phyloP scores from a whole-genome alignment of 2,888 invertebrate genomes.

The Timandra comae region DNA sequence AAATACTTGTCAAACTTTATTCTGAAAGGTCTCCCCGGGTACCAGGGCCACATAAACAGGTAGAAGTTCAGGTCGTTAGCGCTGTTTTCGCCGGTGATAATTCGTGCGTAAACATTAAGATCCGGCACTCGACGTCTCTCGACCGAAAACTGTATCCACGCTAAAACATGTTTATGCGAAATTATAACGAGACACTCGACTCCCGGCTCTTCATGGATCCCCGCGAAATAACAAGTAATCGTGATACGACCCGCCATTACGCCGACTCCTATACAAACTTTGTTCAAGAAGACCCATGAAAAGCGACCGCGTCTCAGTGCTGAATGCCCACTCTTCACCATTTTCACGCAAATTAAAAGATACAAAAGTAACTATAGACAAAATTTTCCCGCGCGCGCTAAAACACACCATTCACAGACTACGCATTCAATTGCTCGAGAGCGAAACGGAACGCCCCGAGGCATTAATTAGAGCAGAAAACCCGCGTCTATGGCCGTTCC shows the following conservation, averaged over 20 bases:
- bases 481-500: conserved; percentile 64
- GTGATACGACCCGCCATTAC: conserved; percentile 38
- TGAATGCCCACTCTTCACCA: conserved; percentile 60
- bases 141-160: conserved; percentile 34
- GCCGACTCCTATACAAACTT: conserved; percentile 38
- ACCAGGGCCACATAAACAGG: conserved; percentile 5
- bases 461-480: conserved; percentile 76
- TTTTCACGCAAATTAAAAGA: conserved; percentile 76
- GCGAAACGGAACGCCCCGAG: conserved; percentile 69
- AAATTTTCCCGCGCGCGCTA: conserved; percentile 57
- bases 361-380: conserved; percentile 61
- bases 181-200: conserved; percentile 64
- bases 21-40: not conserved
- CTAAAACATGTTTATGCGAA: conserved; percentile 69
- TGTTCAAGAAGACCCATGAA: conserved; percentile 47
- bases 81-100: conserved; percentile 51
- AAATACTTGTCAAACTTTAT: not conserved
- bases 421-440: conserved; percentile 65
- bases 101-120: conserved; percentile 61
- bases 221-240: conserved; percentile 56
- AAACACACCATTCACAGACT: conserved; percentile 67
- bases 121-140: conserved; percentile 34
- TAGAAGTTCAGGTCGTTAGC: conserved; percentile 25
- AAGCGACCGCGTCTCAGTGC: conserved; percentile 47
- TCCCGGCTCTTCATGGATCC: conserved; percentile 36